Evolutionary conservation across 2,113 vertebrate species (phyloP), one percentile per base, ranked within the genome.

Genomic region (Dasypus novemcinctus): DNA sequence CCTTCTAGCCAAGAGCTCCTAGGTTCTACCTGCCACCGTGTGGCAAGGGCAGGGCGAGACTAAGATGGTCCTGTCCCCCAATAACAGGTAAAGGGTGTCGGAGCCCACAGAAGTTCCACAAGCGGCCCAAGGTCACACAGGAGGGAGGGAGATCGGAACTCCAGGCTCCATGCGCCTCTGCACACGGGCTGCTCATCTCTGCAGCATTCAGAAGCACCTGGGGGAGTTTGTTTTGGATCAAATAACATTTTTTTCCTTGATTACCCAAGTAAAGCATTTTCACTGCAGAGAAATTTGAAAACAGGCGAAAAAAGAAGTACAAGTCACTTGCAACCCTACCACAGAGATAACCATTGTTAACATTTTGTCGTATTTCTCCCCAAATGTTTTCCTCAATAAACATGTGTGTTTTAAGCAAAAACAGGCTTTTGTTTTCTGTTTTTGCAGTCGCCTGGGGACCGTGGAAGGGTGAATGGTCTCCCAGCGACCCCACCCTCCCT

Each of bases 171-270:
- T n/a, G 59, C 8, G 27, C 15, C 43, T 46, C 38, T 17, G 36
- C 61, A 13, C 14, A 7, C 0, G 29, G 61, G 74, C 59, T 14
- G 25, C 0, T 10, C 8, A 46, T 36, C 43, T 54, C 31, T 0
- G 21, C 12, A 4, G 54, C 36, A 75, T 25, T 12, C 36, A 23
- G 2, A n/a, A 33, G 31, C 17, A 31, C 38, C 21, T 2, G 20
- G 2, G 66, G 79, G n/a, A 13, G 27, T 63, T 49, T 92, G 33
- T 36, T 91, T 79, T 43, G 10, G 18, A 43, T 88, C 31, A 5
- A 57, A 4, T 29, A 23, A 59, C 63, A 12, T 5, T 72, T 88
- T 86, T 57, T 13, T 1, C 59, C 59, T 46, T 64, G 23, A 78
- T 7, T 46, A 85, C n/a, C 25, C n/a, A 54, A 71, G 31, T 46